phyloP scores from a whole-genome alignment of 2,888 invertebrate species.

The Rotaria macrura region DNA sequence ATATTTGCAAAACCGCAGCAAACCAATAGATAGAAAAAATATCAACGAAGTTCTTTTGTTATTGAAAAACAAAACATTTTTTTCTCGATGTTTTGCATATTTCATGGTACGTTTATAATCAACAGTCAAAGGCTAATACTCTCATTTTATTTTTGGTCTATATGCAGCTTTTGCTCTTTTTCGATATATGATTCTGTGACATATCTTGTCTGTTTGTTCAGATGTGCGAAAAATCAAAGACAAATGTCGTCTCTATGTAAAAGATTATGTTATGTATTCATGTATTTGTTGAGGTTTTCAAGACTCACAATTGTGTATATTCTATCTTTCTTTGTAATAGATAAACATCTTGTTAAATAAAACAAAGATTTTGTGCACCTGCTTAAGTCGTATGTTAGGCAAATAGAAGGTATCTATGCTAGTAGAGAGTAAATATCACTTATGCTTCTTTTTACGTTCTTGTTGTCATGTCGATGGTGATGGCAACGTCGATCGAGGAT shows the following conservation, averaged over 20 bases:
- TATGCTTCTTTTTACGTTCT: not conserved
- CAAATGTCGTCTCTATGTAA: not conserved
- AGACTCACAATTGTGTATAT: not conserved
- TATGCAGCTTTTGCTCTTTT: not conserved
- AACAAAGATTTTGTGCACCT: not conserved
- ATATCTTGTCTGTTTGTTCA: not conserved
- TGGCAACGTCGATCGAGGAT: not conserved
- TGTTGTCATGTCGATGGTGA: not conserved
- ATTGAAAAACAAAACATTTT: not conserved
- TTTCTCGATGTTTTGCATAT: not conserved
- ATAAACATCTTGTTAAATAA: not conserved
- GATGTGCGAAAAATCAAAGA: not conserved
- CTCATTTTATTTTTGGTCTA: not conserved
- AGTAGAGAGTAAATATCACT: not conserved
- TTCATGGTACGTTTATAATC: not conserved
- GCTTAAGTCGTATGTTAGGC: not conserved
- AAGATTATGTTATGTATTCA: not conserved
- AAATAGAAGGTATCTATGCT: not conserved
- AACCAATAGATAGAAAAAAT: not conserved
- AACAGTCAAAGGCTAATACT: slow-evolving; percentile 1
- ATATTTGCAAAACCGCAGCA: not conserved
- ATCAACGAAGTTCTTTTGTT: not conserved
- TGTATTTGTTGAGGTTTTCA: not conserved
- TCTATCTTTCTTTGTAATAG: not conserved
- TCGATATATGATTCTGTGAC: not conserved